A percentile compares a stretch with the other conserved stretches of the same genome.
Evolutionary conservation across 2,888 invertebrate species (phyloP).

Genomic region (Clitarchus hookeri): DNA sequence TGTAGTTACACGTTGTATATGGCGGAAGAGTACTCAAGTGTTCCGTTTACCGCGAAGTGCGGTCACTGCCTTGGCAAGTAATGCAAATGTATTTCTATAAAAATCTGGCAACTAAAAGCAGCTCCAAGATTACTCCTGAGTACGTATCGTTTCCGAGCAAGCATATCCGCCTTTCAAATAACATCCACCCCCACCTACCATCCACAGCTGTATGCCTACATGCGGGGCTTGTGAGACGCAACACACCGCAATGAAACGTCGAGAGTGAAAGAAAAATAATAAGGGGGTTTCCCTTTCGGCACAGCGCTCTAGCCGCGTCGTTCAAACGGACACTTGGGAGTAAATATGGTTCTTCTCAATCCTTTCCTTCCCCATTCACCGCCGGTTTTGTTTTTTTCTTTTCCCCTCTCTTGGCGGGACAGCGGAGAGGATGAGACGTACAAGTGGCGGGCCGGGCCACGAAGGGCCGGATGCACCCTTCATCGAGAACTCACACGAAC

Average conservation of each 20-base stretch:
- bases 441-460: neutral
- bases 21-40: too few species aligned
- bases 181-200: too few species aligned
- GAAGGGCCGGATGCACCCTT: neutral
- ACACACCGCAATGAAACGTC: neutral
- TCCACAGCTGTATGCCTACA: neutral
- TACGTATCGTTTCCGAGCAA: too few species aligned
- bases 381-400: neutral
- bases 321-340: neutral
- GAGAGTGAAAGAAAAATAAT: neutral
- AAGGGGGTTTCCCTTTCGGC: neutral
- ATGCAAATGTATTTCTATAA: too few species aligned
- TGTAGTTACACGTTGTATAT: too few species aligned
- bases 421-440: neutral
- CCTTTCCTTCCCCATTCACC: neutral
- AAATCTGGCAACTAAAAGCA: too few species aligned
- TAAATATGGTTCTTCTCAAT: constrained; percentile 9
- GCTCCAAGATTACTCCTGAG: too few species aligned
- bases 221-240: neutral
- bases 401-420: neutral
- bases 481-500: neutral
- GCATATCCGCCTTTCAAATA: too few species aligned
- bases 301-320: neutral
- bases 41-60: too few species aligned
- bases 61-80: too few species aligned